Percentiles rank a stretch among this genome's conserved stretches.
These are phyloP conservation scores for Hippoglossus stenolepis DNA, from an alignment of 2,113 vertebrate genomes.

Conservation along the genomic window DNA sequence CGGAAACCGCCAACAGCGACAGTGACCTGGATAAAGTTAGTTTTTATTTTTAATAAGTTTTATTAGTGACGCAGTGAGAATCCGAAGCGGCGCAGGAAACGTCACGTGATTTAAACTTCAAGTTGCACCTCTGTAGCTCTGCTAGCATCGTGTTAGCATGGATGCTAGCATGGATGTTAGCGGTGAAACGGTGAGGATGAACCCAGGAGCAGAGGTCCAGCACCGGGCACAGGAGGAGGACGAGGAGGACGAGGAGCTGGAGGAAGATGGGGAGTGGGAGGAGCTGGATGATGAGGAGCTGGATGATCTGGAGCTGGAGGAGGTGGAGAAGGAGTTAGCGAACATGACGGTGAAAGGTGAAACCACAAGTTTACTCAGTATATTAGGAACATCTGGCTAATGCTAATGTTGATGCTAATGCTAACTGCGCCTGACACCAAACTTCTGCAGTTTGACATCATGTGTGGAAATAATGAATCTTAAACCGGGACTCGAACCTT, in stretches of 20 bases:
- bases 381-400: neutral
- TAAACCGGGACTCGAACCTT: no score
- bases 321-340: neutral
- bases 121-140: neutral
- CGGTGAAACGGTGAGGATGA: neutral
- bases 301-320: neutral
- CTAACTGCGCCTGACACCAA: no score
- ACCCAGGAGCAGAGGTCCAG: neutral
- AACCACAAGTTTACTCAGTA: neutral
- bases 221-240: neutral
- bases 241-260: neutral
- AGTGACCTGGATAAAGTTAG: neutral
- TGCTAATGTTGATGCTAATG: neutral
- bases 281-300: neutral
- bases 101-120: neutral
- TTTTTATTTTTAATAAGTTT: neutral
- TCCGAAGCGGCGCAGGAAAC: no score
- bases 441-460: no score
- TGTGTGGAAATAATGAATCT: no score
- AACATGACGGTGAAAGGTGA: constrained; percentile 39
- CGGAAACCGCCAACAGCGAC: neutral
- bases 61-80: no score
- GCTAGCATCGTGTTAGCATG: neutral
- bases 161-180: constrained; percentile 58
- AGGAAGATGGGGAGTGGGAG: neutral